These are phyloP conservation scores for Drosophila mojavensis DNA, from an alignment of 1,140 invertebrate genomes.

Conservation along the genomic window DNA sequence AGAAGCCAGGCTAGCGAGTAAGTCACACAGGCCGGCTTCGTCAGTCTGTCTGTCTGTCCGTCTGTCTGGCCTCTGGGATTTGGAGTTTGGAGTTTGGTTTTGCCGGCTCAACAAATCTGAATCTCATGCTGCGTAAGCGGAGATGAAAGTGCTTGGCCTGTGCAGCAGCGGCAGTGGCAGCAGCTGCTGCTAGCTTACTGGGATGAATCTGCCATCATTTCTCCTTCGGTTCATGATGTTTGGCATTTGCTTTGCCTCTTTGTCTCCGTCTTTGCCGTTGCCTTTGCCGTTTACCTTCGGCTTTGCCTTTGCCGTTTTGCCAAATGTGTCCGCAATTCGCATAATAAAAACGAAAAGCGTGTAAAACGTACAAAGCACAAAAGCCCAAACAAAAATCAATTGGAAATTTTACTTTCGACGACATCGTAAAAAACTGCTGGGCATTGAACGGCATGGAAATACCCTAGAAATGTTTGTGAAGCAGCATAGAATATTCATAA, in stretches of 20 bases:
- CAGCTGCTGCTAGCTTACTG: not conserved
- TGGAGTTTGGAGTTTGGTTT: conserved; percentile 16
- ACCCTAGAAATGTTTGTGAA: not conserved
- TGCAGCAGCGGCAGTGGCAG: not conserved
- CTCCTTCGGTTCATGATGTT: conserved; percentile 64
- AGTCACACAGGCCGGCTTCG: conserved; percentile 7
- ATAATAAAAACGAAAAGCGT: conserved; percentile 81
- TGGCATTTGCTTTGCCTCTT: conserved; percentile 51
- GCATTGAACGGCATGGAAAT: not conserved
- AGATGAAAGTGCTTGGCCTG: conserved; percentile 62
- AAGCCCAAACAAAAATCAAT: conserved; percentile 71
- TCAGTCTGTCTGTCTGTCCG: not conserved
- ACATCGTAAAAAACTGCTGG: conserved; percentile 36
- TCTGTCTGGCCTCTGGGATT: conserved; percentile 19
- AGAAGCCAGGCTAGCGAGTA: not conserved
- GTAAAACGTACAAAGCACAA: conserved; percentile 74
- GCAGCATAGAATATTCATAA: too few species aligned
- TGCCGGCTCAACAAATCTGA: conserved; percentile 42
- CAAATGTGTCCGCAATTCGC: conserved; percentile 63
- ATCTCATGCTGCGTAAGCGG: conserved; percentile 79
- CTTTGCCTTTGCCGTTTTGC: conserved; percentile 29
- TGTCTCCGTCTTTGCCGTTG: not conserved
- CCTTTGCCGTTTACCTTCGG: not conserved
- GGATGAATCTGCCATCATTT: conserved; percentile 52
- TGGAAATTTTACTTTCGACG: conserved; percentile 81